Conservation (phyloP, 2,888 invertebrate species). For the Cartodere bifasciata region DNA sequence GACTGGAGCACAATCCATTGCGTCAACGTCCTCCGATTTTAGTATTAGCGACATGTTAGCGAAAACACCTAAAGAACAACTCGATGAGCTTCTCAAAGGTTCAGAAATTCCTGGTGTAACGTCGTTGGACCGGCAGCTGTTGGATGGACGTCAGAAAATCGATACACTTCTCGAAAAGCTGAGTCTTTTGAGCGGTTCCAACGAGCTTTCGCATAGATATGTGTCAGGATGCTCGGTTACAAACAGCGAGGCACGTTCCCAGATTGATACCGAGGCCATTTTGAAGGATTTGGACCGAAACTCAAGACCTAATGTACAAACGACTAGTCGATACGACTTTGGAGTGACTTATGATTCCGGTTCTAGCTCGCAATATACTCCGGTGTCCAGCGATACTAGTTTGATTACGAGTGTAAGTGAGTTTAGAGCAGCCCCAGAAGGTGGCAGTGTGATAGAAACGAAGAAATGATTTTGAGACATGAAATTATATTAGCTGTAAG, state of each 20-base stretch:
- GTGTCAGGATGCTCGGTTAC: conserved; percentile 31
- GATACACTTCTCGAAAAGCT: conserved; percentile 31
- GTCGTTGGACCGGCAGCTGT: conserved; percentile 19
- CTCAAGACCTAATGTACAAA: conserved; percentile 22
- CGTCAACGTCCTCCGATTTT: too few relatives aligned
- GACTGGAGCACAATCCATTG: too few relatives aligned
- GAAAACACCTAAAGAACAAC: too few relatives aligned
- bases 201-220: conserved; percentile 23
- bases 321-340: conserved; percentile 15
- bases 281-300: conserved; percentile 19
- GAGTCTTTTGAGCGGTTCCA: conserved; percentile 19
- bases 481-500: too few relatives aligned
- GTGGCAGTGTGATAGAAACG: conserved; percentile 6
- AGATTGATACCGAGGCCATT: conserved; percentile 19
- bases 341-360: conserved; percentile 13
- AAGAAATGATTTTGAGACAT: too few relatives aligned
- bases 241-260: conserved; percentile 12
- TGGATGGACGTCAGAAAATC: conserved; percentile 28
- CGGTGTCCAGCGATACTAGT: conserved; percentile 17
- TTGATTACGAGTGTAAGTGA: conserved; percentile 18
- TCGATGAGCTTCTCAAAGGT: too few relatives aligned
- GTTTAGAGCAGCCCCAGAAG: conserved; percentile 19
- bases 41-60: too few relatives aligned
- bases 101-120: conserved; percentile 4
- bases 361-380: conserved; percentile 6